phyloP scores from a whole-genome alignment of 2,888 invertebrate species.

The Malthinus seriepunctatus region DNA sequence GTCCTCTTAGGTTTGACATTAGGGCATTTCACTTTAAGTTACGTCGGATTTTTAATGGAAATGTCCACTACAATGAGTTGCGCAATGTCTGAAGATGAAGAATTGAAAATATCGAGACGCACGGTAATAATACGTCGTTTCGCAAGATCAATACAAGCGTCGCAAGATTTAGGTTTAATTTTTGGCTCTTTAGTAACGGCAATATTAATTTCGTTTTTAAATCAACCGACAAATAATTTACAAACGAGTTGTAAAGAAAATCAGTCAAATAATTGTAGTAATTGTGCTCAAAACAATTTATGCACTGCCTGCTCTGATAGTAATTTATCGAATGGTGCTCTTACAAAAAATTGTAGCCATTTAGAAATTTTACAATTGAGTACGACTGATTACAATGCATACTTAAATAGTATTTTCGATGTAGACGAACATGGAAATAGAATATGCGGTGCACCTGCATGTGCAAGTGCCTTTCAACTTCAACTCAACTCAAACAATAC shows the following conservation, averaged over 20 bases:
- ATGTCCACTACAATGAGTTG: constrained; percentile 53
- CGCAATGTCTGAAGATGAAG: constrained; percentile 54
- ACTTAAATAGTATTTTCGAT: constrained; percentile 58
- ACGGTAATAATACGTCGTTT: constrained; percentile 56
- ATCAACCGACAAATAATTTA: not conserved
- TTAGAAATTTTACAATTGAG: constrained; percentile 9
- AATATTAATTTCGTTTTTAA: constrained; percentile 44
- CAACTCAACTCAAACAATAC: constrained; percentile 26
- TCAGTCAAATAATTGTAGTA: constrained; percentile 13
- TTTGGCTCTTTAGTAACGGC: constrained; percentile 60
- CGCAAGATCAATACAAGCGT: constrained; percentile 59
- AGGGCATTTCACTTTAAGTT: constrained; percentile 48
- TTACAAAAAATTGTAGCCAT: constrained; percentile 20
- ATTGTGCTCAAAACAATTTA: constrained; percentile 20
- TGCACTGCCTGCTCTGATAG: constrained; percentile 20
- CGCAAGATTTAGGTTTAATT: constrained; percentile 63
- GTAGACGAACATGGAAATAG: constrained; percentile 59
- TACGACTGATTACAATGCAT: constrained; percentile 42
- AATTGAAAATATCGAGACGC: constrained; percentile 42
- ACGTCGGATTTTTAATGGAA: constrained; percentile 53
- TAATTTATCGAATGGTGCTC: constrained; percentile 11
- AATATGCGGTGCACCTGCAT: constrained; percentile 63
- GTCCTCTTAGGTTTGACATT: constrained; percentile 62
- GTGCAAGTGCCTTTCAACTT: constrained; percentile 51
- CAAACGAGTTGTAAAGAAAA: not conserved